Evolutionary conservation across 2,797 vertebrate genomes (phyloP).

Genomic region (Artibeus jamaicensis): DNA sequence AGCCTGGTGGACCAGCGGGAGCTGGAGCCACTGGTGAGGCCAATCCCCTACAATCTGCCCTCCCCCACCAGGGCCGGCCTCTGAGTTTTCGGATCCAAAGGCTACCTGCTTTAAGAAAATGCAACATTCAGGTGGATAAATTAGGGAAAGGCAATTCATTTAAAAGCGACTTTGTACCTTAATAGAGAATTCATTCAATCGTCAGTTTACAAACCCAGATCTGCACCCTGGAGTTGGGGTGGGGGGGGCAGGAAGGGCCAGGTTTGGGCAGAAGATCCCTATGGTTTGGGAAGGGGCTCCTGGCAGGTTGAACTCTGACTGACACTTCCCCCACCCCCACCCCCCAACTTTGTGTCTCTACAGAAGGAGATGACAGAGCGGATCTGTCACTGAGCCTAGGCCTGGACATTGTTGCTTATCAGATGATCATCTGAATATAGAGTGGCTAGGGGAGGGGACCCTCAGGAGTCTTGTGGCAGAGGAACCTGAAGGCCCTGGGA

Average conservation of each 20-base stretch:
- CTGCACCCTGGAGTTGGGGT: background rate
- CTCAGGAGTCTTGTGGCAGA: constrained; percentile 22
- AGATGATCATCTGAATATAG: constrained; percentile 3
- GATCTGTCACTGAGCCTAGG: constrained; percentile 89
- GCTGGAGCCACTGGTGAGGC: constrained; percentile 95
- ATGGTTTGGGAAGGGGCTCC: background rate
- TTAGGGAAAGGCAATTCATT: background rate
- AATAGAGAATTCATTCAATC: constrained; percentile 53
- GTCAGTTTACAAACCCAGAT: constrained; percentile 37
- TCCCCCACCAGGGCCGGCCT: background rate
- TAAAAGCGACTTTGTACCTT: background rate
- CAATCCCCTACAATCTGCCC: background rate
- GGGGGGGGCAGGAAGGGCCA: background rate
- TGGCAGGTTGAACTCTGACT: background rate
- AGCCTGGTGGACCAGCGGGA: constrained; percentile 95
- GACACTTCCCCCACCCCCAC: background rate
- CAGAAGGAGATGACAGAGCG: constrained; percentile 98
- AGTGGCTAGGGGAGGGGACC: background rate
- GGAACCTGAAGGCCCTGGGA: background rate
- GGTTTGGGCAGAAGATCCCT: background rate
- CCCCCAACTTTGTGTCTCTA: constrained; percentile 72
- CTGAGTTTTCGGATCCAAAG: background rate
- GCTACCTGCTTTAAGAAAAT: background rate
- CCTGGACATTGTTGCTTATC: constrained; percentile 26
- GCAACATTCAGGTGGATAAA: background rate